Evolutionary conservation across 2,888 invertebrate genomes (phyloP).

Genomic region (Hylaea fasciaria): DNA sequence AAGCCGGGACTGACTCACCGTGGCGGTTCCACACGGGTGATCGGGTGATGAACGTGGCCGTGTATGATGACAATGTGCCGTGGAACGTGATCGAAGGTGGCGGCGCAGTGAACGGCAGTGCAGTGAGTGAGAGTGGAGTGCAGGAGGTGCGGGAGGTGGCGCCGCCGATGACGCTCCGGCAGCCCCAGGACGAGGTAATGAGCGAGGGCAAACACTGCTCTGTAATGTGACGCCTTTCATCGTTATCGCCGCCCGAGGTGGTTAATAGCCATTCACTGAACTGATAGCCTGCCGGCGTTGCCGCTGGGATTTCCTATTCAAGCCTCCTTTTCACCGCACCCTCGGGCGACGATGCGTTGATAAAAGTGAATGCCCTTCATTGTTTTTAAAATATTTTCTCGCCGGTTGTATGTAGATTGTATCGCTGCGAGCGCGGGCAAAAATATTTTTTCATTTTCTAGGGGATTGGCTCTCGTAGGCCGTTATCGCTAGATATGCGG

Average conservation of each 20-base stretch:
- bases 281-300: slow-evolving; percentile 72
- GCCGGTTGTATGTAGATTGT: slow-evolving; percentile 67
- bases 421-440: slow-evolving; percentile 60
- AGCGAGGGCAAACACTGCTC: slow-evolving; percentile 67
- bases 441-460: slow-evolving; percentile 60
- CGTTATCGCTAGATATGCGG: slow-evolving; percentile 61
- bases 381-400: slow-evolving; percentile 79
- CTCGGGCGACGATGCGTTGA: slow-evolving; percentile 78
- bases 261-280: slow-evolving; percentile 78
- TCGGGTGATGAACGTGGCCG: slow-evolving; percentile 79
- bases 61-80: slow-evolving; percentile 82
- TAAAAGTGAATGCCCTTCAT: slow-evolving; percentile 78
- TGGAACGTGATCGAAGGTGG: slow-evolving; percentile 78
- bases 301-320: slow-evolving; percentile 73
- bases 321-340: slow-evolving; percentile 69
- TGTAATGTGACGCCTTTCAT: slow-evolving; percentile 69
- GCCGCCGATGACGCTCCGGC: slow-evolving; percentile 75
- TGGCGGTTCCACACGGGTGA: slow-evolving; percentile 84
- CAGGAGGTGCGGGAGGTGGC: slow-evolving; percentile 69
- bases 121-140: slow-evolving; percentile 80
- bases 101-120: slow-evolving; percentile 68
- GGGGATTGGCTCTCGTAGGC: slow-evolving; percentile 61
- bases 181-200: slow-evolving; percentile 78
- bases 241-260: slow-evolving; percentile 81
- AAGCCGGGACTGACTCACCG: slow-evolving; percentile 70